Evolutionary conservation across 1,140 invertebrate species (phyloP).

Genomic region (Panonychus citri): DNA sequence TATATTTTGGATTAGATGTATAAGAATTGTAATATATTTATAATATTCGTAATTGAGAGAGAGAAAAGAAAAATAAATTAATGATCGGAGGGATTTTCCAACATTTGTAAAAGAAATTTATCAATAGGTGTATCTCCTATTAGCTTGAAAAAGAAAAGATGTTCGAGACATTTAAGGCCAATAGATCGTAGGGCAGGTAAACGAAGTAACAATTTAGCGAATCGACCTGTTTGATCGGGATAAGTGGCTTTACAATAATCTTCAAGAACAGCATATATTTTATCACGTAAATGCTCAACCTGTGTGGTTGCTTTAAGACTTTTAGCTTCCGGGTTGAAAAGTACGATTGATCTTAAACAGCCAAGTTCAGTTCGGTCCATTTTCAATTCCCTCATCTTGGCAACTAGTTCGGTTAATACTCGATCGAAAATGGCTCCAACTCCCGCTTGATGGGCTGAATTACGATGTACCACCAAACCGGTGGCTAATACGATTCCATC

Average conservation of each 20-base stretch:
- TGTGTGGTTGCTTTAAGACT: slow-evolving; percentile 54
- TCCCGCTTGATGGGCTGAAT: slow-evolving; percentile 51
- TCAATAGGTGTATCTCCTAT: slow-evolving; percentile 32
- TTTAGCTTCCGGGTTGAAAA: slow-evolving; percentile 87
- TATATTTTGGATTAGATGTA: no score
- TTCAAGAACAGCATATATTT: slow-evolving; percentile 77
- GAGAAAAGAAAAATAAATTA: not conserved
- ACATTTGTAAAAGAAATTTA: slow-evolving; percentile 32
- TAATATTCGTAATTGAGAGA: not conserved
- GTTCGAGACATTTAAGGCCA: slow-evolving; percentile 80
- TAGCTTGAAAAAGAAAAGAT: slow-evolving; percentile 81
- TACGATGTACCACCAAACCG: slow-evolving; percentile 53
- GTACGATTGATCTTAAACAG: slow-evolving; percentile 76
- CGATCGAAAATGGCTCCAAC: slow-evolving; percentile 79
- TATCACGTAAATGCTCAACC: slow-evolving; percentile 69
- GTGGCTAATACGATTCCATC: slow-evolving; percentile 50
- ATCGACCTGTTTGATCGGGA: slow-evolving; percentile 71
- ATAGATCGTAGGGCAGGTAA: slow-evolving; percentile 82
- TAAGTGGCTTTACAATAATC: slow-evolving; percentile 70
- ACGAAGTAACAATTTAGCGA: slow-evolving; percentile 74
- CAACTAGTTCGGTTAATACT: slow-evolving; percentile 68
- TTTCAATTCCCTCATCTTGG: slow-evolving; percentile 88
- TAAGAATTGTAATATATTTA: not conserved
- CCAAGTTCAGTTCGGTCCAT: slow-evolving; percentile 87
- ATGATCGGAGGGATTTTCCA: slow-evolving; percentile 27